Evolutionary conservation across 2,113 vertebrate genomes (phyloP), one percentile per base, ranked within the genome.

Genomic region (Scomber japonicus): DNA sequence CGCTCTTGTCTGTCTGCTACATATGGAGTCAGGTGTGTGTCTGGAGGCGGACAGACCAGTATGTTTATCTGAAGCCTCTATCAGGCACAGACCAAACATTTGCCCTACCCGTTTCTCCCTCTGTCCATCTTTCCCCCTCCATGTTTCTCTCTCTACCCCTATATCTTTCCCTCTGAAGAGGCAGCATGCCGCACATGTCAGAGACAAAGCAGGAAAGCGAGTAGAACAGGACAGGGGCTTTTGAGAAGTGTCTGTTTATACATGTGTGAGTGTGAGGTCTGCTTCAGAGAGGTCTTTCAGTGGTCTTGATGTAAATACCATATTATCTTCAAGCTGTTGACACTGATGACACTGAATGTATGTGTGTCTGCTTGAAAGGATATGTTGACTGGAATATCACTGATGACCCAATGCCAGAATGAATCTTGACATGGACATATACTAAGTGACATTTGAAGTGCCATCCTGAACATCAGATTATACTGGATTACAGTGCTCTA

Each of bases 1-100:
- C 17, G 13, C 49, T 69, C 59, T 45, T 14, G 27, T 59, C 35
- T 21, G 53, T 65, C 71, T 71, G 91, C 85, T 88, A 89, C 88
- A 89, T 80, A 30, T 44, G 77, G 91, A 89, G 91, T 91, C 93
- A 91, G 92, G 87, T 94, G 96, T 89, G 94, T 92, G 91, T 69
- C 87, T 88, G 85, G 80, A 84, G 73, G 78, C 79, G 66, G 87
- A 65, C 85, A 30, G 14, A 85, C 80, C 82, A 56, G 70, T 84
- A 89, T 92, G 89, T 93, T 89, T 92, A 88, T 71, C 62, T 71
- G 69, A 77, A 61, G 76, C 89, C 91, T 88, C 75, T 24, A 91
- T 90, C 71, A 64, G n/a, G 5, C 49, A 65, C 79, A 91, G 91
- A 92, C 91, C 91, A 92, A 93, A 90, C 92, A 93, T 86, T 35